Evolutionary conservation across 2,797 vertebrate species (phyloP), one percentile per base, ranked within the genome.

Genomic region (Lates japonicus): DNA sequence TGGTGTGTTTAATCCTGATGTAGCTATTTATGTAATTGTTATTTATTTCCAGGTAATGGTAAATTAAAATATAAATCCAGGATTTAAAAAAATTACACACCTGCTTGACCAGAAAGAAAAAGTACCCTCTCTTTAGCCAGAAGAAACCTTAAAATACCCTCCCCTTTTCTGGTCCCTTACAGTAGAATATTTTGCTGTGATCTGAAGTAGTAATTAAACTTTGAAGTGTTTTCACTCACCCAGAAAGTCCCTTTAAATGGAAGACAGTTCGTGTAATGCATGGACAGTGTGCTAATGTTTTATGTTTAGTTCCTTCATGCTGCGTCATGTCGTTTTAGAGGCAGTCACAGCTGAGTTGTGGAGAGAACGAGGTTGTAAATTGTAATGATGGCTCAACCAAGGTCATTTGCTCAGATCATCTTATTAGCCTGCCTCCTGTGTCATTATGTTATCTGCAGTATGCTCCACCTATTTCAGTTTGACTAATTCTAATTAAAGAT

Each of bases 351-450:
- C 57, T 20, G 46, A 75, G 74, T 44, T 69, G 41, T 62, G 57
- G 51, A 69, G 66, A 69, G 41, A 70, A 68, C 14, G 16, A 69
- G 44, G 42, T 57, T 66, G n/a, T 67, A 62, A 80, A 67, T 41
- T 54, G 39, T 5, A n/a, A 68, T 37, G 51, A 76, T 78, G 68
- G 52, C 66, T 59, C 20, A 4, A 77, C 59, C 13, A n/a, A 62
- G 66, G 62, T 49, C 41, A 10, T 76, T 76, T 58, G 46, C 63
- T 70, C 29, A 14, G n/a, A 64, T 35, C 8, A n/a, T 66, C 14
- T 67, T 52, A 67, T 68, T 66, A 58, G 58, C 51, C 46, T 1
- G 4, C 74, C 74, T 70, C 55, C 22, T 52, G 9, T 70, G 63
- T 72, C 67, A 67, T 68, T 76, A 71, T 35, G 31, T 22, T 16